These are phyloP conservation scores for Pherbina coryleti DNA, from an alignment of 2,888 invertebrate genomes.

Conservation along the genomic window DNA sequence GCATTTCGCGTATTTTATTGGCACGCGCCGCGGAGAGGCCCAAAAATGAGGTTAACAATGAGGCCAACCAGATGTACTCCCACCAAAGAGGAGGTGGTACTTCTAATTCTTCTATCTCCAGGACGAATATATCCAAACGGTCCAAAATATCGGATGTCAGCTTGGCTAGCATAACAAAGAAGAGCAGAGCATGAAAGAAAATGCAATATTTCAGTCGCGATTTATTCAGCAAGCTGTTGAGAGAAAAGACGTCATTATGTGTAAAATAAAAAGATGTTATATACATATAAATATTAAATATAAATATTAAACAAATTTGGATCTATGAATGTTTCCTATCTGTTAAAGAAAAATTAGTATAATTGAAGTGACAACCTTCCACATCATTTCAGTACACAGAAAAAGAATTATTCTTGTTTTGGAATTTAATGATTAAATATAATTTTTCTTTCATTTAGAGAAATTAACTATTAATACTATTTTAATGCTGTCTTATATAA, in stretches of 20 bases:
- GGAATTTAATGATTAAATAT: too few species aligned
- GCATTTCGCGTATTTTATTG: constrained; percentile 83
- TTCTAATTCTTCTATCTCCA: constrained; percentile 93
- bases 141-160: constrained; percentile 92
- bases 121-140: constrained; percentile 91
- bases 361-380: too few species aligned
- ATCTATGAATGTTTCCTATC: too few species aligned
- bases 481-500: too few species aligned
- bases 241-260: not conserved
- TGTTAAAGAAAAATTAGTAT: too few species aligned
- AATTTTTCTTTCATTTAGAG: too few species aligned
- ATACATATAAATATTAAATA: too few species aligned
- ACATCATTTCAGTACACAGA: too few species aligned
- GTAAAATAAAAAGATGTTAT: not conserved
- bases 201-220: constrained; percentile 94
- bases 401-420: too few species aligned
- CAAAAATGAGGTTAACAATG: constrained; percentile 85
- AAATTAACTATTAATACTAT: too few species aligned
- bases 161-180: constrained; percentile 91
- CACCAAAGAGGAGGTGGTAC: constrained; percentile 85
- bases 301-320: too few species aligned
- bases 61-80: constrained; percentile 95
- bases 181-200: constrained; percentile 91
- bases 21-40: constrained; percentile 88
- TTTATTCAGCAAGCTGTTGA: constrained; percentile 91